phyloP scores from a whole-genome alignment of 2,113 vertebrate species.

The Nannobrachium achirus region DNA sequence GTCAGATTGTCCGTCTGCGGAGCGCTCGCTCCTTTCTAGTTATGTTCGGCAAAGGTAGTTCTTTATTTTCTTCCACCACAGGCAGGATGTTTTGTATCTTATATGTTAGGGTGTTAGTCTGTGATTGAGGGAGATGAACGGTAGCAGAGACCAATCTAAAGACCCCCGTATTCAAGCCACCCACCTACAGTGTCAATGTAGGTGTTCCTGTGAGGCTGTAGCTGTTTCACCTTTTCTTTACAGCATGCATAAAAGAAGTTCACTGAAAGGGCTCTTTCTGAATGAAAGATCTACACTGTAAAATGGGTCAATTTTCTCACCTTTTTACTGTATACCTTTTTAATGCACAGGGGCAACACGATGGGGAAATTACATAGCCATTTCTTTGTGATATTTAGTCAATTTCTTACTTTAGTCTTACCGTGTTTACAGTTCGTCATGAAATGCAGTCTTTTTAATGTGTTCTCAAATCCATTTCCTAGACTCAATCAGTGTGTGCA shows the following conservation, averaged over 20 bases:
- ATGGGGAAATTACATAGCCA: slow-evolving; percentile 5
- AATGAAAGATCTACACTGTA: slow-evolving; percentile 17
- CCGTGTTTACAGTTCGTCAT: neutral
- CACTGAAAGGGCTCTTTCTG: slow-evolving; percentile 10
- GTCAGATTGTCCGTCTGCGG: too few species aligned
- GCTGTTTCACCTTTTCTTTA: neutral
- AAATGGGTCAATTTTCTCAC: neutral
- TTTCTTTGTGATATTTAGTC: neutral
- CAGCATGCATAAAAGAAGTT: neutral
- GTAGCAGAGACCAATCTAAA: slow-evolving; percentile 39
- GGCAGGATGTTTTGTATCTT: slow-evolving; percentile 19
- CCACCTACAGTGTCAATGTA: slow-evolving; percentile 33
- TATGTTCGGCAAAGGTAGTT: too few species aligned
- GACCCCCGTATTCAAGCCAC: slow-evolving; percentile 45
- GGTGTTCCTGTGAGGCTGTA: slow-evolving; percentile 8
- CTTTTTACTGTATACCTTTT: neutral
- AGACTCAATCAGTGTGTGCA: too few species aligned
- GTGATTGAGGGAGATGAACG: slow-evolving; percentile 12
- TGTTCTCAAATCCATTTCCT: too few species aligned
- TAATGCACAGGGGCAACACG: slow-evolving; percentile 15
- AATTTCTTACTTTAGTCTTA: neutral
- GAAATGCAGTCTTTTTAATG: too few species aligned
- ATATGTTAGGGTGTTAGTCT: slow-evolving; percentile 19
- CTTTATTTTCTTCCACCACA: neutral
- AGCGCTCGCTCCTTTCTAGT: too few species aligned